A percentile compares a stretch with the other conserved stretches of the same genome.
Conservation (phyloP, 2,797 vertebrate species). For the Arnoldichthys spilopterus region DNA sequence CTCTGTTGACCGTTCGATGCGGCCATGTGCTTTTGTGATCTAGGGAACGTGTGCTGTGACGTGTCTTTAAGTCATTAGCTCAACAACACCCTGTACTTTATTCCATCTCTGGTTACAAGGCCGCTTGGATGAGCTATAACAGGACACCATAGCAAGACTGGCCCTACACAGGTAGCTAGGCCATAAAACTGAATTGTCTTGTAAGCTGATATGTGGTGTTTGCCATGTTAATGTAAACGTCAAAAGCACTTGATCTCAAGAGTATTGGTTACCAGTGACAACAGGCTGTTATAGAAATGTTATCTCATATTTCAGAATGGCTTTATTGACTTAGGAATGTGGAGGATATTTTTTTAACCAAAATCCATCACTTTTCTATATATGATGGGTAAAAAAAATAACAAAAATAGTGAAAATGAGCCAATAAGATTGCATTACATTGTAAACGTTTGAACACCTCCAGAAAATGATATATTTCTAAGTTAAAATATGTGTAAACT, state of each 20-base stretch:
- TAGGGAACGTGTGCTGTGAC: not conserved
- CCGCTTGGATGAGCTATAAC: not conserved
- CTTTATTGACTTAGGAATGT: not conserved
- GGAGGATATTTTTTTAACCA: not conserved
- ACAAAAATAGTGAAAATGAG: not conserved
- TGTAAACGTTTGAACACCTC: too few relatives aligned
- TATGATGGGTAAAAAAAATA: not conserved
- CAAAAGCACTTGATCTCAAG: not conserved
- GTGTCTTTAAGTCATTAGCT: not conserved
- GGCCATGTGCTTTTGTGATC: not conserved
- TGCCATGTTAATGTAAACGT: not conserved
- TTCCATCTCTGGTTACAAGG: slow-evolving; percentile 3
- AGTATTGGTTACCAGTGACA: not conserved
- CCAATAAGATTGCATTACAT: too few relatives aligned
- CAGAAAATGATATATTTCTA: too few relatives aligned
- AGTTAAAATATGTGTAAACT: too few relatives aligned
- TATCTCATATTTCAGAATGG: not conserved
- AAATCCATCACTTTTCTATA: not conserved
- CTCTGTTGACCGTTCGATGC: not conserved
- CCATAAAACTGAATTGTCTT: not conserved
- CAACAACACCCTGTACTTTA: slow-evolving; percentile 1
- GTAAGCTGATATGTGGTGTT: slow-evolving; percentile 2
- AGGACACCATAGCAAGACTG: not conserved
- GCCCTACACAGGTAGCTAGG: not conserved
- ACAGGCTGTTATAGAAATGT: not conserved